Conservation (phyloP, 2,113 vertebrate genomes). For the Dicentrarchus labrax region DNA sequence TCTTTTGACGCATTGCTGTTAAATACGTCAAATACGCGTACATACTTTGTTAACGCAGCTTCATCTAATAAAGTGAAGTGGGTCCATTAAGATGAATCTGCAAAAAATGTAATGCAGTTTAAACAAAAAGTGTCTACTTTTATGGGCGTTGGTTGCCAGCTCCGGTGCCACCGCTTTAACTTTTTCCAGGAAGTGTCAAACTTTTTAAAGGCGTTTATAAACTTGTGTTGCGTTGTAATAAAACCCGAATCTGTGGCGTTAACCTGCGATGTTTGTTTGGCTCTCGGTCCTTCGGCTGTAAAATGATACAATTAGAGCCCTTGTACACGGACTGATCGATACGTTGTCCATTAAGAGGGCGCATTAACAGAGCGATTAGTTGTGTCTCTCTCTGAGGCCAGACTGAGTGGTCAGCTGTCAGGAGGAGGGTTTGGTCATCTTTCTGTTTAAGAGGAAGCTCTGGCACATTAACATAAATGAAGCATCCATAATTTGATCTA, state of each 20-base stretch:
- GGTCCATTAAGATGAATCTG: background rate
- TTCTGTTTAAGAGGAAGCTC: background rate
- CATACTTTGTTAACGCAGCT: background rate
- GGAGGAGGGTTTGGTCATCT: background rate
- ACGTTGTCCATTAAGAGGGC: conserved; percentile 61
- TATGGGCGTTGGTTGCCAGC: conserved; percentile 69
- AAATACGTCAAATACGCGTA: background rate
- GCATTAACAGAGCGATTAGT: conserved; percentile 64
- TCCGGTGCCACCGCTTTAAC: conserved; percentile 10
- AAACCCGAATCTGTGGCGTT: conserved; percentile 21
- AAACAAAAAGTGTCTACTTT: background rate
- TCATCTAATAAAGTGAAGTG: conserved; percentile 12
- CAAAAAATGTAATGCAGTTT: background rate
- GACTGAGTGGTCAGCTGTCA: conserved; percentile 41
- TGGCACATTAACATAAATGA: background rate
- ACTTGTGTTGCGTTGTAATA: background rate
- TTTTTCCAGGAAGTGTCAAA: conserved; percentile 66
- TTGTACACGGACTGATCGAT: conserved; percentile 64
- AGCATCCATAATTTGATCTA: background rate
- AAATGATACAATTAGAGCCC: conserved; percentile 64
- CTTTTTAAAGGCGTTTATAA: conserved; percentile 7
- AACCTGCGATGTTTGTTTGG: conserved; percentile 61
- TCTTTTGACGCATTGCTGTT: background rate
- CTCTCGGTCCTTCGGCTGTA: conserved; percentile 34
- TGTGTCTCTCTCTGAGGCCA: conserved; percentile 1